These are phyloP conservation scores for Sylvicola fuscatus DNA, from an alignment of 2,888 invertebrate species.

Conservation along the genomic window DNA sequence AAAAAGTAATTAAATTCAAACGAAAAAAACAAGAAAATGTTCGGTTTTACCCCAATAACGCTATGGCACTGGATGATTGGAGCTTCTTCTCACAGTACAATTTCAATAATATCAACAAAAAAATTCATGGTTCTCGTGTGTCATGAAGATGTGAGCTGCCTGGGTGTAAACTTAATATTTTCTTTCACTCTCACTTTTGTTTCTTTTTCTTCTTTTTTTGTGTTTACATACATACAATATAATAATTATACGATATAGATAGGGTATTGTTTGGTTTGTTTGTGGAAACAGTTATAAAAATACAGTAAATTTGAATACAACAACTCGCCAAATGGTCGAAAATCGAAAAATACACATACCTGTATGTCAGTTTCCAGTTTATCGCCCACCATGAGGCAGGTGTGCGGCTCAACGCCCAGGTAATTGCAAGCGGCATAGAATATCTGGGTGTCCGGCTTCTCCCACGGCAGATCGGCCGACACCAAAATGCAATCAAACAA, in stretches of 20 bases:
- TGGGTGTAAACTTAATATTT: neutral
- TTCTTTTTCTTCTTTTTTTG: neutral
- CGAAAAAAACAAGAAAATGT: no score
- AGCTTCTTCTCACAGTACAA: no score
- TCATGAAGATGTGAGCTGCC: neutral
- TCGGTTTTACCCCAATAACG: no score
- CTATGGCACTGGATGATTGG: no score
- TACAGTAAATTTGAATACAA: no score
- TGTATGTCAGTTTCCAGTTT: slow-evolving; percentile 73
- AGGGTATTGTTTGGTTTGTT: neutral
- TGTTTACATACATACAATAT: neutral
- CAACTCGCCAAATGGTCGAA: neutral
- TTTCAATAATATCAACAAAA: no score
- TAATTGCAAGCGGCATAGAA: slow-evolving; percentile 62
- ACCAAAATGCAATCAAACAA: slow-evolving; percentile 65
- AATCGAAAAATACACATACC: slow-evolving; percentile 18
- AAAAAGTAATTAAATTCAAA: no score
- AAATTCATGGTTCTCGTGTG: no score
- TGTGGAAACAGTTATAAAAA: no score
- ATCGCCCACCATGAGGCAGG: slow-evolving; percentile 75
- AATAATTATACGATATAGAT: neutral
- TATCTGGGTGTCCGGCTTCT: slow-evolving; percentile 66
- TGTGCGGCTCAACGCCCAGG: slow-evolving; percentile 48
- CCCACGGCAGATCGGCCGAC: slow-evolving; percentile 68
- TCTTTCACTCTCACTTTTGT: neutral